Conservation (phyloP, 1,140 invertebrate species). For the Hyphantria cunea region DNA sequence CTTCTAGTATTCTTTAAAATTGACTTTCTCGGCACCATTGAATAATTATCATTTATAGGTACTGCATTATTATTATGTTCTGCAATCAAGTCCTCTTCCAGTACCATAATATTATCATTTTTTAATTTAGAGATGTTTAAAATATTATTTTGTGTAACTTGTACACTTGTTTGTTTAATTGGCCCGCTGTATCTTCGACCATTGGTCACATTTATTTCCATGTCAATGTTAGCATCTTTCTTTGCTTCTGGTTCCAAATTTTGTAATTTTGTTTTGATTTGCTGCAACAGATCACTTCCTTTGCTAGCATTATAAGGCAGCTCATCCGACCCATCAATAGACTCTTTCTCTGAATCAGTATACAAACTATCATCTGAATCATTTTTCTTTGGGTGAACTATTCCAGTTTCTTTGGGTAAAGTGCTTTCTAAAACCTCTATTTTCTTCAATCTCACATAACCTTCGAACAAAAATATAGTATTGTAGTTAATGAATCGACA, state of each 20-base stretch:
- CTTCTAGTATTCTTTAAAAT: slow-evolving; percentile 63
- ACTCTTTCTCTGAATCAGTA: slow-evolving; percentile 74
- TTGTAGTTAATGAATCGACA: not conserved
- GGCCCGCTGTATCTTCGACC: slow-evolving; percentile 52
- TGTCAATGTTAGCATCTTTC: slow-evolving; percentile 13
- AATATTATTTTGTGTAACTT: slow-evolving; percentile 45
- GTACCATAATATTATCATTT: slow-evolving; percentile 29
- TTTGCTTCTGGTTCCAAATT: slow-evolving; percentile 13
- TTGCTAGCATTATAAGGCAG: slow-evolving; percentile 39
- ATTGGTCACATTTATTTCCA: slow-evolving; percentile 24
- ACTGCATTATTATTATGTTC: slow-evolving; percentile 19
- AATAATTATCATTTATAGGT: slow-evolving; percentile 26
- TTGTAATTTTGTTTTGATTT: slow-evolving; percentile 49
- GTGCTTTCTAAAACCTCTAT: slow-evolving; percentile 76
- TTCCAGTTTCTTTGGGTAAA: slow-evolving; percentile 53
- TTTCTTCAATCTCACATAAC: slow-evolving; percentile 82
- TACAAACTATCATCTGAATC: slow-evolving; percentile 66
- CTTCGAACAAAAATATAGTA: slow-evolving; percentile 54
- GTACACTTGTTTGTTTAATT: slow-evolving; percentile 42
- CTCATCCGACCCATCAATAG: slow-evolving; percentile 62
- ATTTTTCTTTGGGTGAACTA: slow-evolving; percentile 33
- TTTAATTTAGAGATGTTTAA: slow-evolving; percentile 40
- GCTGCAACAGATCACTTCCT: slow-evolving; percentile 49
- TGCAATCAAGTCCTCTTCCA: slow-evolving; percentile 33
- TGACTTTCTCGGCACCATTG: slow-evolving; percentile 60